Evolutionary conservation across 2,113 vertebrate species (phyloP), one percentile per base, ranked within the genome.

Genomic region (Callionymus lyra): DNA sequence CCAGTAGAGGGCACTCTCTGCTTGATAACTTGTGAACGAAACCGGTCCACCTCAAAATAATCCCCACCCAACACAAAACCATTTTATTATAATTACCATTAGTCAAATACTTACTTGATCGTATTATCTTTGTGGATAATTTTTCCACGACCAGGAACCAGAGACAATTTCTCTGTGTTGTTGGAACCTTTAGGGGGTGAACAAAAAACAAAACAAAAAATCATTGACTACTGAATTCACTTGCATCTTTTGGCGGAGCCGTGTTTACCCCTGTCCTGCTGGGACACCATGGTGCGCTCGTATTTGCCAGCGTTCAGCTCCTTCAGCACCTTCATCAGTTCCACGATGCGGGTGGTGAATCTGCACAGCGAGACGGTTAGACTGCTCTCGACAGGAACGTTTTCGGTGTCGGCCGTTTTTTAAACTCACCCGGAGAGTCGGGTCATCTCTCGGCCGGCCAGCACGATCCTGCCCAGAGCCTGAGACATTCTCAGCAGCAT

Each of bases 401-500:
- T 27, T 27, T 27, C 21, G 4, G 21, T 27, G 4, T 27, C 16
- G 1, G 16, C n/a, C 33, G 37, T 4, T 15, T 32, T n/a, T 10
- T 17, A 4, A 1, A 51, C 74, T 82, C 56, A 98, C 95, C 95
- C 95, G 31, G 95, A 87, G 47, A 98, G 83, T 65, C 93, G 88
- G n/a, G 89, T 92, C 95, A 99, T 98, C 63, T 99, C 95, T 68
- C 93, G 82, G 14, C 95, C 94, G 16, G 95, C 95, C 41, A 99
- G 82, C 6, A 99, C 94, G 45, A 99, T 96, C 67, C 95, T 87
- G 35, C 95, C 95, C 65, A 99, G 77, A 44, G 94, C 94, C 59
- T 97, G 94, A 44, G 95, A 95, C 94, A 99, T 90, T 51, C 93
- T 85, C 45, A 98, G 82, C 13, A 99, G 80, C 95, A 99, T 98